Conservation (phyloP, 2,888 invertebrate species). For the Melikaiella ostensackeni region DNA sequence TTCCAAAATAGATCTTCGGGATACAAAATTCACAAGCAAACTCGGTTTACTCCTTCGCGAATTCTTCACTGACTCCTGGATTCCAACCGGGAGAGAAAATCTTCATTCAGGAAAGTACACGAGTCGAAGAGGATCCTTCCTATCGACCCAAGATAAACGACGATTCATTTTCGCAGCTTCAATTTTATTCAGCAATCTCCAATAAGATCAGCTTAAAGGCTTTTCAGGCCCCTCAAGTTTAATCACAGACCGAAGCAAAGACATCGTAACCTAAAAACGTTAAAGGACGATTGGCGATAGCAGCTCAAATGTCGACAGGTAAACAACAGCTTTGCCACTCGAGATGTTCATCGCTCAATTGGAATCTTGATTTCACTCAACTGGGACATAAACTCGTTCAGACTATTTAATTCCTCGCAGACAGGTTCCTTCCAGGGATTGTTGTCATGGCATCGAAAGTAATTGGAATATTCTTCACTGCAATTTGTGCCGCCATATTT, state of each 20-base stretch:
- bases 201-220: conserved; percentile 4
- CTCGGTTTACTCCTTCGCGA: neutral
- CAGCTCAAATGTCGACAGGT: conserved; percentile 3
- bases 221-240: neutral
- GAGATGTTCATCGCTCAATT: conserved; percentile 73
- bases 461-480: conserved; percentile 33
- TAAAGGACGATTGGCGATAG: neutral
- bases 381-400: conserved; percentile 84
- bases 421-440: conserved; percentile 62
- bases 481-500: conserved; percentile 41
- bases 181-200: neutral
- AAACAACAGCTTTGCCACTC: neutral
- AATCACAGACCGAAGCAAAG: conserved; percentile 4
- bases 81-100: neutral
- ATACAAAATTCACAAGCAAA: conserved; percentile 27
- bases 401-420: conserved; percentile 81
- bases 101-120: neutral
- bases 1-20: neutral
- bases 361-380: conserved; percentile 80
- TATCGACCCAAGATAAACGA: neutral
- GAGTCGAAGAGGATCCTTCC: neutral
- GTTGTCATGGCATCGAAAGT: conserved; percentile 40
- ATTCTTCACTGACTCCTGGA: neutral
- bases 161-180: neutral
- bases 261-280: neutral